Evolutionary conservation across 1,140 invertebrate genomes (phyloP).

Genomic region (Calephelis nemesis): DNA sequence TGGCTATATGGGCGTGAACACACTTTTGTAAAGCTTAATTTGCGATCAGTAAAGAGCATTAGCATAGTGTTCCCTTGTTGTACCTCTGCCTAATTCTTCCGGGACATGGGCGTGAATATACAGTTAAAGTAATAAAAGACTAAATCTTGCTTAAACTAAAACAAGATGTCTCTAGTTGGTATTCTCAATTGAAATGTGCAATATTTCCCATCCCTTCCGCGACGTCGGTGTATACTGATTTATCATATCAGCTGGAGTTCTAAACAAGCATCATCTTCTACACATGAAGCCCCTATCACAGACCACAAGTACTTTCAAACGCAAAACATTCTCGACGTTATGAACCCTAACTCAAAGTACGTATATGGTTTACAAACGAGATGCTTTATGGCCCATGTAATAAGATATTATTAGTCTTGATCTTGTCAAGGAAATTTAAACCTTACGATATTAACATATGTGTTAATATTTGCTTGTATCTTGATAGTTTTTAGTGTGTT

Average conservation of each 20-base stretch:
- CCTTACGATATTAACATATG: conserved; percentile 34
- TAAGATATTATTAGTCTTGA: conserved; percentile 17
- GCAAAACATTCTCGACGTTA: conserved; percentile 59
- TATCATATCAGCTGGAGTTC: conserved; percentile 73
- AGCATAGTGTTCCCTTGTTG: no score
- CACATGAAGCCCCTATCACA: conserved; percentile 71
- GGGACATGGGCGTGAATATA: no score
- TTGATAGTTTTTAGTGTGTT: conserved; percentile 20
- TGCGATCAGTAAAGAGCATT: no score
- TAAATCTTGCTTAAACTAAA: not conserved
- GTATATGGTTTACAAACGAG: conserved; percentile 53
- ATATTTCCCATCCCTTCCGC: conserved; percentile 60
- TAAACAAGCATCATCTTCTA: conserved; percentile 77
- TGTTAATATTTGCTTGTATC: conserved; percentile 35
- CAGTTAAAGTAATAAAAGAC: no score
- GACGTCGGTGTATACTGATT: conserved; percentile 75
- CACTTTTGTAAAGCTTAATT: no score
- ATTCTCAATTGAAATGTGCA: conserved; percentile 3
- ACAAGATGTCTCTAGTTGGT: not conserved
- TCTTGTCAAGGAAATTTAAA: conserved; percentile 28
- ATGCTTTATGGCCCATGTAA: conserved; percentile 40
- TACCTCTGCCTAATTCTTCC: no score
- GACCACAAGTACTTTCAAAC: conserved; percentile 28
- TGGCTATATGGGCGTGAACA: no score
- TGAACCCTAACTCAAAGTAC: conserved; percentile 49